Conservation (phyloP, 2,113 vertebrate species). For the Zingel zingel region DNA sequence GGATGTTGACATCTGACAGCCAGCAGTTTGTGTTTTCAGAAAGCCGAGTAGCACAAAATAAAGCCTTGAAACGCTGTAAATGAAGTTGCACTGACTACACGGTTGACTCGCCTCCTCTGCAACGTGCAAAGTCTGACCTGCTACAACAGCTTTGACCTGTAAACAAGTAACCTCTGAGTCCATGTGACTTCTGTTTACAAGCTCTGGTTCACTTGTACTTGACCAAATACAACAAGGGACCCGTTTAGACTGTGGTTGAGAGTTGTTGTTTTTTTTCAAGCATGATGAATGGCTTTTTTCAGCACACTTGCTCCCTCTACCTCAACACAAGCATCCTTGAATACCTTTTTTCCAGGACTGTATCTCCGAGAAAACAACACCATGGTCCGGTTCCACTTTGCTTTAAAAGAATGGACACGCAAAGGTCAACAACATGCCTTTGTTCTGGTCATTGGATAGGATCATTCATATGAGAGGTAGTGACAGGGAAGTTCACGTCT, state of each 20-base stretch:
- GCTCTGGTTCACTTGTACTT: conserved; percentile 25
- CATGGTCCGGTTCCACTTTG: conserved; percentile 45
- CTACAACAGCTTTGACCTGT: conserved; percentile 29
- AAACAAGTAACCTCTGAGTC: conserved; percentile 41
- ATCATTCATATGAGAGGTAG: conserved; percentile 34
- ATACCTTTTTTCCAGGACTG: not conserved
- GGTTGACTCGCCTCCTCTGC: conserved; percentile 33
- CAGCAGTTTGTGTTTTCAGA: conserved; percentile 8
- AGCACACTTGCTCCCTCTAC: conserved; percentile 2
- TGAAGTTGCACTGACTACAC: conserved; percentile 25
- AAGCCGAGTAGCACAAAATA: conserved; percentile 8
- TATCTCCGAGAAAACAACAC: conserved; percentile 7
- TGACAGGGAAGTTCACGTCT: conserved; percentile 17
- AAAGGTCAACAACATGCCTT: conserved; percentile 59
- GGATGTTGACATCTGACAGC: conserved; percentile 36
- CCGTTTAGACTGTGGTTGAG: not conserved
- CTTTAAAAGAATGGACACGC: conserved; percentile 19
- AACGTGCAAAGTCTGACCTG: conserved; percentile 42
- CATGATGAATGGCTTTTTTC: conserved; percentile 52
- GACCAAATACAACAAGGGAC: conserved; percentile 19
- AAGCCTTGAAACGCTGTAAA: not conserved
- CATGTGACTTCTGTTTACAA: conserved; percentile 37
- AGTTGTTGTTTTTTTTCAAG: not conserved
- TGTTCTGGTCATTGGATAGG: conserved; percentile 33
- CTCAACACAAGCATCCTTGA: conserved; percentile 20